Evolutionary conservation across 1,140 invertebrate genomes (phyloP).

Genomic region (Atopsyche davidsoni): DNA sequence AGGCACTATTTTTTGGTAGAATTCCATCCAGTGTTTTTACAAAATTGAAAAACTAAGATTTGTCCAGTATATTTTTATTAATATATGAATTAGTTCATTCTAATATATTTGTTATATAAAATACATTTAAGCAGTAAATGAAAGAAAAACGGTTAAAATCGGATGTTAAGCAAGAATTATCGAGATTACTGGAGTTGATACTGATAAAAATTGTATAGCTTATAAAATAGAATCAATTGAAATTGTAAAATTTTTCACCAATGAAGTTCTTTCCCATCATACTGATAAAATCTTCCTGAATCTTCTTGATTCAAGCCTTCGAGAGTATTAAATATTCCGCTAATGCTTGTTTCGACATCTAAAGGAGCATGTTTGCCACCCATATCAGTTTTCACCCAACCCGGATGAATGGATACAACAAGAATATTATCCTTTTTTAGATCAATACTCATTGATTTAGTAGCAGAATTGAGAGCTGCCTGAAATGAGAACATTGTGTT

Average conservation of each 20-base stretch:
- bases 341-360: slow-evolving; percentile 58
- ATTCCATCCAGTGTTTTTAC: too few relatives aligned
- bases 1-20: too few relatives aligned
- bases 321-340: slow-evolving; percentile 60
- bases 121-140: too few relatives aligned
- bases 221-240: not conserved
- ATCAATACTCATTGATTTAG: slow-evolving; percentile 78
- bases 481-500: slow-evolving; percentile 42
- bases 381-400: slow-evolving; percentile 88
- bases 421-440: slow-evolving; percentile 70
- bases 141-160: too few relatives aligned
- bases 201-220: too few relatives aligned
- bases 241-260: slow-evolving; percentile 54
- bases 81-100: too few relatives aligned
- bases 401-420: slow-evolving; percentile 73
- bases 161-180: too few relatives aligned
- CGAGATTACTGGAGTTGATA: too few relatives aligned
- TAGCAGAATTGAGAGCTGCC: slow-evolving; percentile 81
- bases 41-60: too few relatives aligned
- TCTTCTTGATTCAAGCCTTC: slow-evolving; percentile 54
- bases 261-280: slow-evolving; percentile 64
- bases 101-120: too few relatives aligned
- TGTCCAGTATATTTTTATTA: too few relatives aligned
- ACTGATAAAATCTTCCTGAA: slow-evolving; percentile 70
- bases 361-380: slow-evolving; percentile 73